A percentile compares a stretch with the other conserved stretches of the same genome.
Evolutionary conservation across 2,797 vertebrate species (phyloP).

Genomic region (Tiaroga cobitis): DNA sequence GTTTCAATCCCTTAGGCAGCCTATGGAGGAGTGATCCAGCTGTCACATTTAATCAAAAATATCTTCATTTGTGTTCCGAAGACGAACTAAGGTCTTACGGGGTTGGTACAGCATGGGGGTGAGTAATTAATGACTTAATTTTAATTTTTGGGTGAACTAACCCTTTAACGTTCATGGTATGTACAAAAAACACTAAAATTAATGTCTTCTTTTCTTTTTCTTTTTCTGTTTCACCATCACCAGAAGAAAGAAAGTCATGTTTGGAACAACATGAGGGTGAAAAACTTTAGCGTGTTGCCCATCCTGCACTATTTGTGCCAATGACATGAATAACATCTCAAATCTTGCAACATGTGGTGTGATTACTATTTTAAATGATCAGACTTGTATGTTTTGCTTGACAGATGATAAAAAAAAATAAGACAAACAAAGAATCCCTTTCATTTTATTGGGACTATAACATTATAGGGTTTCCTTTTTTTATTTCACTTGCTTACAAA

Average conservation of each 20-base stretch:
- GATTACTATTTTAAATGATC: not conserved
- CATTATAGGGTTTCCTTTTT: not conserved
- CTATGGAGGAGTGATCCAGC: no score
- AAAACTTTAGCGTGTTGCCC: not conserved
- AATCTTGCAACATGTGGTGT: not conserved
- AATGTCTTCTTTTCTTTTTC: no score
- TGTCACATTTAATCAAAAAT: no score
- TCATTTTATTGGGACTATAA: not conserved
- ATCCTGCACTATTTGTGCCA: not conserved
- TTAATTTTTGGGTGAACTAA: no score
- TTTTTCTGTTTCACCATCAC: not conserved
- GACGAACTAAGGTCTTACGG: no score
- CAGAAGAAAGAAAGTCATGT: not conserved
- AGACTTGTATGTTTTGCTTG: not conserved
- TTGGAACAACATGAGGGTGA: not conserved
- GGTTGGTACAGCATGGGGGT: no score
- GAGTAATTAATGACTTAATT: no score
- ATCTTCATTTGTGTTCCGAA: no score
- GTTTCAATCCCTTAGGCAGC: no score
- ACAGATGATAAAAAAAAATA: not conserved
- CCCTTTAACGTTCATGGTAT: no score
- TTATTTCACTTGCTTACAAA: not conserved
- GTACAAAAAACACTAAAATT: no score
- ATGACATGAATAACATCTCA: not conserved
- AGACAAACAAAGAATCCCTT: not conserved